Evolutionary conservation across 2,797 vertebrate genomes (phyloP).

Genomic region (Triplophysa bombifrons): DNA sequence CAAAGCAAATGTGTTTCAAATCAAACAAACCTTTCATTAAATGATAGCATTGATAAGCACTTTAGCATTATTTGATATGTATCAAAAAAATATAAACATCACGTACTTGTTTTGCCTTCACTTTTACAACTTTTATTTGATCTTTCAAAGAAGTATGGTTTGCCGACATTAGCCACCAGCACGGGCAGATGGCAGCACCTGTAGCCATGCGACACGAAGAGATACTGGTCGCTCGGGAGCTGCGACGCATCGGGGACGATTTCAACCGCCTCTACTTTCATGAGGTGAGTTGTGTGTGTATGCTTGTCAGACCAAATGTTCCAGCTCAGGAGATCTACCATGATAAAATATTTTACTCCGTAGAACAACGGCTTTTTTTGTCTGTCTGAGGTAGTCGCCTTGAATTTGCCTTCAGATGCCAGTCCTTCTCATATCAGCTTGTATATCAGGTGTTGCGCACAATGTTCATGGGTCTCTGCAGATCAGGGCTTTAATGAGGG

Average conservation of each 20-base stretch:
- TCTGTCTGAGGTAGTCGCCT: background rate
- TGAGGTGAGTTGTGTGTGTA: conserved; percentile 67
- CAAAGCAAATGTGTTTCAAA: no score
- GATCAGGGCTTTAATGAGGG: conserved; percentile 22
- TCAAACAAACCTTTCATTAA: background rate
- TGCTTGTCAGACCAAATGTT: conserved; percentile 1
- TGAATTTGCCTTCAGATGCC: conserved; percentile 2
- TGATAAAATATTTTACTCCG: conserved; percentile 32
- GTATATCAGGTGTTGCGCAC: conserved; percentile 23
- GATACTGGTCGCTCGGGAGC: conserved; percentile 81
- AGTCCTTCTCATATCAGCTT: conserved; percentile 1
- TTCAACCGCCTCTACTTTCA: conserved; percentile 72
- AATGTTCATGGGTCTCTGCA: conserved; percentile 9
- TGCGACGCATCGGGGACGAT: conserved; percentile 89
- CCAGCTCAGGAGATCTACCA: background rate
- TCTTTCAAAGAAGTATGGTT: conserved; percentile 57
- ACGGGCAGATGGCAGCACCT: conserved; percentile 66
- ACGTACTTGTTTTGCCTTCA: background rate
- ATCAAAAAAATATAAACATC: background rate
- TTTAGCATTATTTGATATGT: background rate
- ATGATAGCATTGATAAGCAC: background rate
- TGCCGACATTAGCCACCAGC: conserved; percentile 55
- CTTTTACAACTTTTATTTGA: background rate
- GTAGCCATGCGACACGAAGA: conserved; percentile 80
- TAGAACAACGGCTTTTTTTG: conserved; percentile 2